Base-by-base conservation (phyloP, 2,113 vertebrate genomes). In the Otis tarda region DNA sequence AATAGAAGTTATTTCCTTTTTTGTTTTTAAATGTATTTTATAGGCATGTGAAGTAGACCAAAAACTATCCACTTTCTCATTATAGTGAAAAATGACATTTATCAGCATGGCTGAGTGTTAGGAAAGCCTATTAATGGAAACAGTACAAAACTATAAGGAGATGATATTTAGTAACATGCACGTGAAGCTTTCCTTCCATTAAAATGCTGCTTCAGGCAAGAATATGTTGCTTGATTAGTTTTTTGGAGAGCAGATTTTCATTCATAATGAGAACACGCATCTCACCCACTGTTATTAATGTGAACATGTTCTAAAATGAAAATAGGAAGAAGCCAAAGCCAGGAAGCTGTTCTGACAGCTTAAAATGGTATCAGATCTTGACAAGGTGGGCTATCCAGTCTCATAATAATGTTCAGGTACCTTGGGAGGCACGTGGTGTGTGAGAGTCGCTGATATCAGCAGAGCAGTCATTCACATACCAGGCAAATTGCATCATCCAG, bases 171-270 rank as follows among this genome's bases (percentile, higher is more conserved):
- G 63, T 25, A 93, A 85, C 10, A n/a, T 12, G 49, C 61, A 68
- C 41, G 83, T 73, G 41, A 91, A 94, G 73, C 22, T 84, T 93
- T 86, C 87, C 67, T 94, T 80, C 89, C 82, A 49, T 96, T 93
- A 91, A 69, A 94, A 94, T 53, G 61, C 57, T 83, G 77, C 95
- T 96, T 87, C 27, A 10, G 88, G 95, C 93, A 53, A 94, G 69
- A 85, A 78, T 59, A 41, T 17, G 17, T 64, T 77, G 45, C 88
- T 93, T 93, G 88, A 92, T 94, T 83, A 87, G 85, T 88, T 93
- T 94, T 96, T 87, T 89, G 90, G 93, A 85, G 80, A 96, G 50
- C 83, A 91, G 89, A 91, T 95, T 95, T 96, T 95, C 59, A 89
- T 96, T 97, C 83, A 63, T 87, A 96, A 95, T 47, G 47, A 93